Conservation (phyloP, 2,888 invertebrate genomes). For the Xestobium rufovillosum region DNA sequence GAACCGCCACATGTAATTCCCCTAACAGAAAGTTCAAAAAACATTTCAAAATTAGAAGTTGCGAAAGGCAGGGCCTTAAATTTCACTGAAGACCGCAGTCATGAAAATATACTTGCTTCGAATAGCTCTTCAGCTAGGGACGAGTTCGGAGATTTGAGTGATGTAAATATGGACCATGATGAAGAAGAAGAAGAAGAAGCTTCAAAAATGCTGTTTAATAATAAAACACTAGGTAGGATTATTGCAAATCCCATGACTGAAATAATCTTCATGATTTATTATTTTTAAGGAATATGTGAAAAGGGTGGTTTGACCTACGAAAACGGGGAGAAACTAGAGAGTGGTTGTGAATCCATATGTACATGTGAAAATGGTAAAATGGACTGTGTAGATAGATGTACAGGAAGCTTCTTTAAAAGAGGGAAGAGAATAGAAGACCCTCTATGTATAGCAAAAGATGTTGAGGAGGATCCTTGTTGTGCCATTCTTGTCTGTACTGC, state of each 20-base stretch:
- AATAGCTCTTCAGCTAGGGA: constrained; percentile 23
- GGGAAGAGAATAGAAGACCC: constrained; percentile 62
- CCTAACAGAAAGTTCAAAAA: neutral
- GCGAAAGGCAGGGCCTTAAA: constrained; percentile 38
- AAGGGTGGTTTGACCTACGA: constrained; percentile 45
- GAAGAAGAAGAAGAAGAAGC: constrained; percentile 45
- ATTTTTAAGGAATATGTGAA: constrained; percentile 32
- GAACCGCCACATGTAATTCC: constrained; percentile 5
- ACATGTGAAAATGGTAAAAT: constrained; percentile 63
- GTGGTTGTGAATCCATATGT: constrained; percentile 72
- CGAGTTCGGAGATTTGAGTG: constrained; percentile 58
- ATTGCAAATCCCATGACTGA: neutral
- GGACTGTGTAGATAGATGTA: constrained; percentile 65
- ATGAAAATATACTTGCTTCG: constrained; percentile 29
- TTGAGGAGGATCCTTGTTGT: constrained; percentile 64
- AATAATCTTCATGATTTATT: constrained; percentile 1
- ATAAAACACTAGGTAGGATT: constrained; percentile 22
- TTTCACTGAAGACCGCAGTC: constrained; percentile 32
- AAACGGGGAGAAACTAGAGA: constrained; percentile 62
- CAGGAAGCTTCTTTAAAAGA: constrained; percentile 59
- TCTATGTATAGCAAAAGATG: constrained; percentile 62
- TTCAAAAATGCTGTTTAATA: constrained; percentile 21
- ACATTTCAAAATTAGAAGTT: constrained; percentile 24
- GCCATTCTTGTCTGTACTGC: constrained; percentile 63
- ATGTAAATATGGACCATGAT: constrained; percentile 67